Percentiles rank a stretch among this genome's conserved stretches.
Conservation (phyloP, 1,140 invertebrate genomes). For the Palaemon carinicauda region DNA sequence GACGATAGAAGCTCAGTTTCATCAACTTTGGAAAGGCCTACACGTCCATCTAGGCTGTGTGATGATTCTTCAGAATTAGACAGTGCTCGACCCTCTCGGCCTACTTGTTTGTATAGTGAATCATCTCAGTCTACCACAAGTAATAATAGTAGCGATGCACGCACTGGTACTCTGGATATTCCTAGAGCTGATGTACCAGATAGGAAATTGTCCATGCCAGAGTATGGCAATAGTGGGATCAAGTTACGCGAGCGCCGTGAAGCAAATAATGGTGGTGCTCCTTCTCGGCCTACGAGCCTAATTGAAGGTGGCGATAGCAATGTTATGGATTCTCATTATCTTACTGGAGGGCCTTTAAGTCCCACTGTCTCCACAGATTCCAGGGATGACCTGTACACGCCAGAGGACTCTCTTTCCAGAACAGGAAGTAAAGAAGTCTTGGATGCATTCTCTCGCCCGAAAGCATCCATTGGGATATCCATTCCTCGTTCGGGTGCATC, state of each 20-base stretch:
- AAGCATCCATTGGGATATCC: slow-evolving; percentile 31
- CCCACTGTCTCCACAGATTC: slow-evolving; percentile 57
- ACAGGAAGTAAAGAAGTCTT: slow-evolving; percentile 60
- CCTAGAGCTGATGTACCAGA: slow-evolving; percentile 53
- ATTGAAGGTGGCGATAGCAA: slow-evolving; percentile 54
- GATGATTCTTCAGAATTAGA: slow-evolving; percentile 9
- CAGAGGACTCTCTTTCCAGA: slow-evolving; percentile 56
- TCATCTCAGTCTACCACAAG: background rate
- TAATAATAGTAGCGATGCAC: slow-evolving; percentile 5
- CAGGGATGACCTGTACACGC: slow-evolving; percentile 51
- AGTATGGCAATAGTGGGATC: slow-evolving; percentile 54
- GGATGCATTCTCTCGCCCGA: slow-evolving; percentile 56
- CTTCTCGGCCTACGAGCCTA: slow-evolving; percentile 60
- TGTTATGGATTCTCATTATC: slow-evolving; percentile 48
- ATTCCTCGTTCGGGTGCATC: slow-evolving; percentile 35
- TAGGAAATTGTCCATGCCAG: slow-evolving; percentile 59
- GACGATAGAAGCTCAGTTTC: slow-evolving; percentile 11
- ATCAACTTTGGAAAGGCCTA: slow-evolving; percentile 18
- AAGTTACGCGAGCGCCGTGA: slow-evolving; percentile 60
- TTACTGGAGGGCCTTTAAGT: slow-evolving; percentile 35
- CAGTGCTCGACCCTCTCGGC: background rate
- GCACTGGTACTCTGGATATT: slow-evolving; percentile 15
- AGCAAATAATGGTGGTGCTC: slow-evolving; percentile 42
- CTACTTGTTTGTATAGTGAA: slow-evolving; percentile 12
- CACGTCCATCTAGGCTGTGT: slow-evolving; percentile 21